Evolutionary conservation across 2,797 vertebrate genomes (phyloP).

Genomic region (Champsocephalus esox): DNA sequence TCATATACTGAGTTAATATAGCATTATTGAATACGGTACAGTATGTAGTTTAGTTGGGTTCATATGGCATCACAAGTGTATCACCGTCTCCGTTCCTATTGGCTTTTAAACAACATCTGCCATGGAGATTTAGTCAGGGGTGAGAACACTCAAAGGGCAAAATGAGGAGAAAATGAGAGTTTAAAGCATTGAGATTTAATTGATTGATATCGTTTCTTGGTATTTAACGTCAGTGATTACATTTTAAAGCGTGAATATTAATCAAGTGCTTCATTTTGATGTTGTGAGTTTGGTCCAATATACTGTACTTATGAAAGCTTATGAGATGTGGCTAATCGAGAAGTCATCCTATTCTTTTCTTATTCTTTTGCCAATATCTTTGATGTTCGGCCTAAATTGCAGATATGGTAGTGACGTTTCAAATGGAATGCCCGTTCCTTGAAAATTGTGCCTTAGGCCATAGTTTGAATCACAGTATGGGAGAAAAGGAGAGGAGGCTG

Average conservation of each 20-base stretch:
- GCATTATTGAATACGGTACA: conserved; percentile 49
- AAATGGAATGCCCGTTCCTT: conserved; percentile 68
- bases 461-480: conserved; percentile 56
- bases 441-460: conserved; percentile 63
- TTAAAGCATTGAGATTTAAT: conserved; percentile 66
- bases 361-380: conserved; percentile 67
- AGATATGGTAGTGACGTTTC: conserved; percentile 66
- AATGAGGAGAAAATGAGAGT: conserved; percentile 50
- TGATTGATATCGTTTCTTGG: conserved; percentile 56
- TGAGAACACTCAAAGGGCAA: conserved; percentile 48
- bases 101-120: conserved; percentile 64
- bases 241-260: conserved; percentile 74
- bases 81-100: conserved; percentile 50
- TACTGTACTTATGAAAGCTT: conserved; percentile 53
- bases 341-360: conserved; percentile 63
- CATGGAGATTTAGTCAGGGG: conserved; percentile 66
- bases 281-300: conserved; percentile 61
- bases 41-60: conserved; percentile 52
- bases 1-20: conserved; percentile 53
- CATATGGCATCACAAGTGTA: conserved; percentile 67
- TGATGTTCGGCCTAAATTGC: conserved; percentile 65
- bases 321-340: conserved; percentile 69
- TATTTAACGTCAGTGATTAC: conserved; percentile 62
- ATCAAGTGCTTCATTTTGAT: conserved; percentile 71
- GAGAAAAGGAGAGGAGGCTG: conserved; percentile 11